Percentiles rank a stretch among this genome's conserved stretches.
Evolutionary conservation across 2,797 vertebrate species (phyloP).

Genomic region (Glyptemys insculpta): DNA sequence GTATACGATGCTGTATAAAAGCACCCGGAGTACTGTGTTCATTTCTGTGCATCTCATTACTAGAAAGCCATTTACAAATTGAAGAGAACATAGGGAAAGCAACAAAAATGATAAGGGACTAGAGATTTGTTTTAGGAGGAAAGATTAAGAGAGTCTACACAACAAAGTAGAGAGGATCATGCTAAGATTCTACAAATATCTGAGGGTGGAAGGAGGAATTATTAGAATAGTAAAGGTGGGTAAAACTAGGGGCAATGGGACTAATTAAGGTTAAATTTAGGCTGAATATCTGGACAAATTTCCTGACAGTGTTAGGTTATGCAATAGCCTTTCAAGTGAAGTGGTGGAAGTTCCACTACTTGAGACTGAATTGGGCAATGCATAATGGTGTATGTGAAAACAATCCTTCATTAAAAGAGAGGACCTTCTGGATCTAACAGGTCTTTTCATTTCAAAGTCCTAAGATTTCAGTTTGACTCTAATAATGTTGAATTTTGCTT

Average conservation of each 20-base stretch:
- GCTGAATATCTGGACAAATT: background rate
- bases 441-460: background rate
- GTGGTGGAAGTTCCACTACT: background rate
- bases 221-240: background rate
- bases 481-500: conserved; percentile 44
- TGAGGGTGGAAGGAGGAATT: background rate
- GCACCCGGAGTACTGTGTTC: background rate
- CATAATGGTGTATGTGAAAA: background rate
- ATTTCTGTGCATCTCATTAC: background rate
- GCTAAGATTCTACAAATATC: background rate
- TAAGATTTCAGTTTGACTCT: background rate
- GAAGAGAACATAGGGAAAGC: background rate
- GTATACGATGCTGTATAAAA: background rate
- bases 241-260: background rate
- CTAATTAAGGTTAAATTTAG: background rate
- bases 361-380: background rate
- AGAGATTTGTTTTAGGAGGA: background rate
- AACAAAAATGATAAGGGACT: background rate
- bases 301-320: background rate
- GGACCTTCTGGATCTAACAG: no score
- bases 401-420: background rate
- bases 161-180: background rate
- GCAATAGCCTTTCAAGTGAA: background rate
- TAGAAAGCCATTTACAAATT: background rate
- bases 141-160: background rate